Evolutionary conservation across 2,113 vertebrate species (phyloP), one percentile per base, ranked within the genome.

Genomic region (Myocastor coypus): DNA sequence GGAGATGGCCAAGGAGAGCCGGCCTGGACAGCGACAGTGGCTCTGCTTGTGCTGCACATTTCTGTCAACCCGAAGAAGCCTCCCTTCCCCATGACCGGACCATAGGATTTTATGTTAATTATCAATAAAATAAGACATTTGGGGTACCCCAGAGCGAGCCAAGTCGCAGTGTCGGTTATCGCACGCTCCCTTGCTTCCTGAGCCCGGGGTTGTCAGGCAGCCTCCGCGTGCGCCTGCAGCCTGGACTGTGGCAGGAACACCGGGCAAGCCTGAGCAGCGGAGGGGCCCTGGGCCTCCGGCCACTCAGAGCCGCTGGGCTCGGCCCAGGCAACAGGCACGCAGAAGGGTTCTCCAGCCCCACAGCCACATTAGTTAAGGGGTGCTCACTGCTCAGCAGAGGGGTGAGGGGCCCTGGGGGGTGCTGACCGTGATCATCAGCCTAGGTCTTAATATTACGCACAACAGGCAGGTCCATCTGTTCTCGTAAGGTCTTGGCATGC

Each of bases 371-470:
- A 46, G 69, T 30, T 24, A 86, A 40, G 42, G 14, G 1, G 3
- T 34, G 11, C 7, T n/a, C n/a, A 69, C 1, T 37, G 61, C 16
- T 9, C 46, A 40, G 14, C 57, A 61, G 32, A 89, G 80, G 57
- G 46, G 14, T 20, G 0, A 0, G 5, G 14, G 22, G 57, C 2
- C 14, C 37, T 71, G 34, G 14, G 8, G 30, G 13, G 12, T 40
- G 37, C 37, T 24, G 32, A 42, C 19, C 5, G 22, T 7, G 11
- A 10, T 30, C 5, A 16, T 34, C 26, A 42, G 30, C 34, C 75
- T 87, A 82, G 83, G 40, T 84, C 73, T 82, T 81, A 17, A 37
- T 20, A 63, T 55, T 37, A 46, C 20, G 5, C 28, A 26, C 13
- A 22, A 12, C 0, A 14, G 37, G 1, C 57, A 57, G 20, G 19